Percentiles rank a stretch among this genome's conserved stretches.
Evolutionary conservation across 2,113 vertebrate species (phyloP).

Genomic region (Puntigrus tetrazona): DNA sequence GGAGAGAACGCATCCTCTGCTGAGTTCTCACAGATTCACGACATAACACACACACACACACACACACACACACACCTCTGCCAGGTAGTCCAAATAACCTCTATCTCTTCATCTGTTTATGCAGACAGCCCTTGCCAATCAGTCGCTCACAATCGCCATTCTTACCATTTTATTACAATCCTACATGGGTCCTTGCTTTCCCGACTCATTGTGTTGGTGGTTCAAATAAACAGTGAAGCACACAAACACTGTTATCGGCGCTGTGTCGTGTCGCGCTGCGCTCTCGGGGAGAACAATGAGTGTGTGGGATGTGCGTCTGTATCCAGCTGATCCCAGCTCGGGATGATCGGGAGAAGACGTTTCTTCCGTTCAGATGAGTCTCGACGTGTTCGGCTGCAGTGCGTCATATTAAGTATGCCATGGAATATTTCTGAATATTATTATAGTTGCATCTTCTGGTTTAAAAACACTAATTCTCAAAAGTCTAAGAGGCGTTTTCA

Average conservation of each 20-base stretch:
- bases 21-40: slow-evolving; percentile 49
- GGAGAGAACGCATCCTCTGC: slow-evolving; percentile 54
- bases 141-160: slow-evolving; percentile 32
- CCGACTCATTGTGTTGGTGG: slow-evolving; percentile 47
- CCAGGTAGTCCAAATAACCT: slow-evolving; percentile 54
- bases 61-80: slow-evolving; percentile 10
- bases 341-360: no score
- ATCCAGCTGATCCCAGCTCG: no score
- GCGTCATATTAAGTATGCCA: no score
- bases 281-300: slow-evolving; percentile 38
- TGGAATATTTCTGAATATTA: no score
- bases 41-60: slow-evolving; percentile 10
- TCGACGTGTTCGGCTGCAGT: no score
- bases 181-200: slow-evolving; percentile 40
- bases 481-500: no score
- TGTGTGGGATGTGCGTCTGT: slow-evolving; percentile 26
- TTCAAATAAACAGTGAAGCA: slow-evolving; percentile 50
- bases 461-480: no score
- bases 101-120: slow-evolving; percentile 53
- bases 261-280: neutral
- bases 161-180: slow-evolving; percentile 42
- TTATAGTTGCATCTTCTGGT: no score
- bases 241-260: slow-evolving; percentile 40
- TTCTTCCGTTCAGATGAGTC: no score
- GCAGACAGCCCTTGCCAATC: slow-evolving; percentile 38